Evolutionary conservation across 2,797 vertebrate genomes (phyloP).

Genomic region (Rhadinocentrus ornatus): DNA sequence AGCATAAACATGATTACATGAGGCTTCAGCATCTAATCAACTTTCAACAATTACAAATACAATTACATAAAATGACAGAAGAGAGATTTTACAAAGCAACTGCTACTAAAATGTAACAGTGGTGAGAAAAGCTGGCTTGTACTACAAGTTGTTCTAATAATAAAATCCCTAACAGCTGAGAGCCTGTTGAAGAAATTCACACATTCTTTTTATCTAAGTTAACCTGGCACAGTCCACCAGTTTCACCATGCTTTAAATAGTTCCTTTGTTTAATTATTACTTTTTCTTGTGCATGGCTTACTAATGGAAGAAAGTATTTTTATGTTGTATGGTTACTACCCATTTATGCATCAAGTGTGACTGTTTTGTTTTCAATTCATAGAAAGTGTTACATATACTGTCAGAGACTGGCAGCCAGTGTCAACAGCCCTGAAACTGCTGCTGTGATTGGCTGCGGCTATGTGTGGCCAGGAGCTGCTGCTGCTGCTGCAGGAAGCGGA

Average conservation of each 20-base stretch:
- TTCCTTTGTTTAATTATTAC: not conserved
- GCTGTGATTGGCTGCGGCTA: slow-evolving; percentile 88
- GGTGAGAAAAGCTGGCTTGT: slow-evolving; percentile 19
- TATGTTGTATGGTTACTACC: slow-evolving; percentile 12
- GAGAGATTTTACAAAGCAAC: not conserved
- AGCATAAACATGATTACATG: not conserved
- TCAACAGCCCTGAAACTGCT: slow-evolving; percentile 86
- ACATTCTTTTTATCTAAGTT: slow-evolving; percentile 3
- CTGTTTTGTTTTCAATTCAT: slow-evolving; percentile 7
- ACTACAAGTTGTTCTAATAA: not conserved
- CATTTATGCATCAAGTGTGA: not conserved
- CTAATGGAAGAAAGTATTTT: not conserved
- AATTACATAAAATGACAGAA: not conserved
- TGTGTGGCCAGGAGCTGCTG: slow-evolving; percentile 92
- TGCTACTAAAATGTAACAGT: slow-evolving; percentile 1
- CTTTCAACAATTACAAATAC: not conserved
- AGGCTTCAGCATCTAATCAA: not conserved
- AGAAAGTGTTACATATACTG: slow-evolving; percentile 1
- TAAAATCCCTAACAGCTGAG: not conserved
- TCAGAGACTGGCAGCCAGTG: not conserved
- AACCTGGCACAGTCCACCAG: not conserved
- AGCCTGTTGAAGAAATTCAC: not conserved
- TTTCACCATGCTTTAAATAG: slow-evolving; percentile 9
- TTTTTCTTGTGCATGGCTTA: not conserved
- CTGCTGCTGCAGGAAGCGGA: slow-evolving; percentile 95